Evolutionary conservation across 2,888 invertebrate species (phyloP).

Genomic region (Drosophila affinis): DNA sequence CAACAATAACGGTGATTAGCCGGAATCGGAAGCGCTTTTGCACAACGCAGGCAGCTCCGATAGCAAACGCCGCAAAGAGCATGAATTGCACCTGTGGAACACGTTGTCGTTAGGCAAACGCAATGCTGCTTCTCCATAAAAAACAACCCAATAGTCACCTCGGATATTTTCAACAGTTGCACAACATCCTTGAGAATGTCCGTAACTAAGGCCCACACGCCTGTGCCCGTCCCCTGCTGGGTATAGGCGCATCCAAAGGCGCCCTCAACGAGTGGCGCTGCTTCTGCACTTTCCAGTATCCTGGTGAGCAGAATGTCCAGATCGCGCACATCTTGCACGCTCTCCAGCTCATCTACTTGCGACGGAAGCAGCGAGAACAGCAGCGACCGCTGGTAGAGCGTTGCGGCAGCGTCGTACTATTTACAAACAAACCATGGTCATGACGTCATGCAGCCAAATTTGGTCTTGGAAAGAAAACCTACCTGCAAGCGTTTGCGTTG

Average conservation of each 20-base stretch:
- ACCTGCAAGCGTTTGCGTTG: slow-evolving; percentile 65
- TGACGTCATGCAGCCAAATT: slow-evolving; percentile 51
- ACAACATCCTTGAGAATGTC: slow-evolving; percentile 65
- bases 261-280: slow-evolving; percentile 33
- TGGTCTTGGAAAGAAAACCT: slow-evolving; percentile 24
- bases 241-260: slow-evolving; percentile 28
- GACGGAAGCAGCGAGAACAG: slow-evolving; percentile 60
- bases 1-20: slow-evolving; percentile 47
- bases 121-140: not conserved
- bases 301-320: slow-evolving; percentile 72
- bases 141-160: slow-evolving; percentile 58
- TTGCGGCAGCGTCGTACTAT: slow-evolving; percentile 58
- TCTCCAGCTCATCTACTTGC: slow-evolving; percentile 71
- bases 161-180: slow-evolving; percentile 60
- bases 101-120: slow-evolving; percentile 7
- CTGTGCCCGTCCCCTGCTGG: slow-evolving; percentile 31
- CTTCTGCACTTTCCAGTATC: slow-evolving; percentile 60
- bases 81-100: slow-evolving; percentile 69
- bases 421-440: slow-evolving; percentile 25
- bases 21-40: slow-evolving; percentile 63
- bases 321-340: slow-evolving; percentile 74
- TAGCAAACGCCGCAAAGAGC: slow-evolving; percentile 38
- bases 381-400: slow-evolving; percentile 62
- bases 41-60: slow-evolving; percentile 59
- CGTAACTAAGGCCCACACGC: slow-evolving; percentile 50